A percentile compares a stretch with the other conserved stretches of the same genome.
Evolutionary conservation across 2,113 vertebrate genomes (phyloP).

Genomic region (Nerophis lumbriciformis): DNA sequence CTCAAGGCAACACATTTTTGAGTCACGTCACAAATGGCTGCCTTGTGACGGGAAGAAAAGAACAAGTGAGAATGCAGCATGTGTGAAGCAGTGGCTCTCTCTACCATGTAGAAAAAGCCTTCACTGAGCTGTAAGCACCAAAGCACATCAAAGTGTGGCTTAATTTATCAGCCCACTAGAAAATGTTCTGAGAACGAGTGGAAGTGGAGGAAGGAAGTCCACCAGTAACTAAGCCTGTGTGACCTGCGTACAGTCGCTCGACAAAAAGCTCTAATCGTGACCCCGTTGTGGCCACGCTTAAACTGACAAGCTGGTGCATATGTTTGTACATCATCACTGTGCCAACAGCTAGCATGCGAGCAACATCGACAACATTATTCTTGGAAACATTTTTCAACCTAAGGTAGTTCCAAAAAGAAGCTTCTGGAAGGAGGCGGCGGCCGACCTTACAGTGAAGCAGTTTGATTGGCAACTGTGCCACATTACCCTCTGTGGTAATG

Average conservation of each 20-base stretch:
- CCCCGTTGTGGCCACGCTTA: constrained; percentile 44
- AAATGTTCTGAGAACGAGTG: constrained; percentile 64
- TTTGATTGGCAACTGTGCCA: no score
- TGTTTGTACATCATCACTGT: no score
- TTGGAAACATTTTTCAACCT: no score
- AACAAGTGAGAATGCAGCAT: constrained; percentile 24
- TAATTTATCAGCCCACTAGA: constrained; percentile 71
- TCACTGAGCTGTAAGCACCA: constrained; percentile 50
- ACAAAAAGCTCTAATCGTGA: constrained; percentile 60
- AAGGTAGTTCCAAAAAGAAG: no score
- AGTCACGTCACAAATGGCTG: background rate
- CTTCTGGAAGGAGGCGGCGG: no score
- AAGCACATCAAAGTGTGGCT: constrained; percentile 68
- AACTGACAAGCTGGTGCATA: constrained; percentile 35
- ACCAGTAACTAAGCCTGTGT: constrained; percentile 62
- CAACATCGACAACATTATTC: no score
- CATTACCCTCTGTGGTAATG: no score
- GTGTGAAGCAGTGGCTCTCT: constrained; percentile 54
- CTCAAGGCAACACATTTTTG: constrained; percentile 17
- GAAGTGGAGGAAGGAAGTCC: constrained; percentile 54
- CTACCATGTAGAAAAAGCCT: constrained; percentile 51
- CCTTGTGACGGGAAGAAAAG: constrained; percentile 9
- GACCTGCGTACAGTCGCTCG: constrained; percentile 59
- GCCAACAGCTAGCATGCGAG: no score
- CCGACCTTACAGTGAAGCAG: no score